A percentile compares a stretch with the other conserved stretches of the same genome.
These are phyloP conservation scores for Chaetura pelagica DNA, from an alignment of 2,113 vertebrate species.

Conservation along the genomic window DNA sequence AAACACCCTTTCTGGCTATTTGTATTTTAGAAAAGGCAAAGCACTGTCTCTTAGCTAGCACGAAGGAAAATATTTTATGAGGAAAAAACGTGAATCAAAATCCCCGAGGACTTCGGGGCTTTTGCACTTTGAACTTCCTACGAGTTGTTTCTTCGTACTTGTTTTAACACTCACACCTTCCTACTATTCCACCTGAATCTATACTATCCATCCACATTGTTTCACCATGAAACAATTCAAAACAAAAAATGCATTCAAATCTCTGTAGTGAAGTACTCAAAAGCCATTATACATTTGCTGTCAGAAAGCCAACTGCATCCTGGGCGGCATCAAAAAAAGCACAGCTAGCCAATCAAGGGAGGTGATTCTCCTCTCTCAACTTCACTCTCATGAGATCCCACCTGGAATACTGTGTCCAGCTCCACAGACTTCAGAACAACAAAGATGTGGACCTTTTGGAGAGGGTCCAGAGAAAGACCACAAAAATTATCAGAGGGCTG, in stretches of 20 bases:
- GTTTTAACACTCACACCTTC: not conserved
- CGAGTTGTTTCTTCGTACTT: not conserved
- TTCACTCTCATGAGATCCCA: too few species aligned
- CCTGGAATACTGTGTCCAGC: too few species aligned
- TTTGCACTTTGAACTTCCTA: not conserved
- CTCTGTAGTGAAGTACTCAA: not conserved
- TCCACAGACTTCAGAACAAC: too few species aligned
- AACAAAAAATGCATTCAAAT: not conserved
- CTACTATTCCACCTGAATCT: not conserved
- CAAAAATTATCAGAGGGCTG: too few species aligned
- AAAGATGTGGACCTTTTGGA: too few species aligned
- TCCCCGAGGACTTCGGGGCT: rapidly evolving
- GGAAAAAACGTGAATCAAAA: not conserved
- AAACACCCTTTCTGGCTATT: not conserved
- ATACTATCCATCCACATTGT: not conserved
- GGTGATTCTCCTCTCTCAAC: too few species aligned
- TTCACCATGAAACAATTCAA: not conserved
- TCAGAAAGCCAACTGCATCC: too few species aligned
- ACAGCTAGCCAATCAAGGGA: too few species aligned
- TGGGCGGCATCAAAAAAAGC: too few species aligned
- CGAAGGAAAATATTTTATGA: not conserved
- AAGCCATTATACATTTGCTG: not conserved
- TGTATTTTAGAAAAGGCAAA: not conserved
- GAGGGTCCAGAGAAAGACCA: too few species aligned
- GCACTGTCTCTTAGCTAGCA: not conserved